Percentiles rank a stretch among this genome's conserved stretches.
phyloP scores from a whole-genome alignment of 2,888 invertebrate species.

The Lepetodrilus schrolli region DNA sequence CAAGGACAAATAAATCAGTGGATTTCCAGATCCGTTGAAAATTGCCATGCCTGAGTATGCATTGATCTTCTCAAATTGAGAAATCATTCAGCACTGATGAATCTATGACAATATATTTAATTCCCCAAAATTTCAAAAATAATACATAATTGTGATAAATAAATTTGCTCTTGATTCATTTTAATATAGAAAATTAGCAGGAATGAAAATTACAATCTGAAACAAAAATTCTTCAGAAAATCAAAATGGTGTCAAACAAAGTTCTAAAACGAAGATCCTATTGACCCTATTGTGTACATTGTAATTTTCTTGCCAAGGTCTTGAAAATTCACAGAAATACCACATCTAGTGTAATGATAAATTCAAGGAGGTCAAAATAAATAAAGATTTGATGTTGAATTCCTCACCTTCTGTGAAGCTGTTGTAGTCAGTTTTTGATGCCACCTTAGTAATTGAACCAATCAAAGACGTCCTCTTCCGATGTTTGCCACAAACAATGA shows the following conservation, averaged over 20 bases:
- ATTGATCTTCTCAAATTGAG: no score
- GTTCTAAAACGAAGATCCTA: no score
- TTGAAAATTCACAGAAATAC: neutral
- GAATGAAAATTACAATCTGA: neutral
- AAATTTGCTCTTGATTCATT: neutral
- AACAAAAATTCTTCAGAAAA: neutral
- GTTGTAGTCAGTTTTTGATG: slow-evolving; percentile 85
- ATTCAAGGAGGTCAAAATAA: neutral
- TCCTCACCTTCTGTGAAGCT: slow-evolving; percentile 81
- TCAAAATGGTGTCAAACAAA: no score
- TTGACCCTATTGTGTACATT: no score
- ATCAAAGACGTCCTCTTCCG: slow-evolving; percentile 80
- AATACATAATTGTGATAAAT: neutral
- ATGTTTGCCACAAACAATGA: slow-evolving; percentile 85
- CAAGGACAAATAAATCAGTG: no score
- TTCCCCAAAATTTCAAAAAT: neutral
- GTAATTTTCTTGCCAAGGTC: no score
- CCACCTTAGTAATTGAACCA: slow-evolving; percentile 88
- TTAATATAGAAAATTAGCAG: neutral
- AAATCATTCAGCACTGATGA: no score
- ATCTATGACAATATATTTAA: no score
- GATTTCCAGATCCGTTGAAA: no score
- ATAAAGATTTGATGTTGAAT: neutral
- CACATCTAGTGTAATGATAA: neutral
- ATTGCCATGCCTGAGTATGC: no score